phyloP scores from a whole-genome alignment of 2,113 vertebrate species.

The Melanerpes formicivorus region DNA sequence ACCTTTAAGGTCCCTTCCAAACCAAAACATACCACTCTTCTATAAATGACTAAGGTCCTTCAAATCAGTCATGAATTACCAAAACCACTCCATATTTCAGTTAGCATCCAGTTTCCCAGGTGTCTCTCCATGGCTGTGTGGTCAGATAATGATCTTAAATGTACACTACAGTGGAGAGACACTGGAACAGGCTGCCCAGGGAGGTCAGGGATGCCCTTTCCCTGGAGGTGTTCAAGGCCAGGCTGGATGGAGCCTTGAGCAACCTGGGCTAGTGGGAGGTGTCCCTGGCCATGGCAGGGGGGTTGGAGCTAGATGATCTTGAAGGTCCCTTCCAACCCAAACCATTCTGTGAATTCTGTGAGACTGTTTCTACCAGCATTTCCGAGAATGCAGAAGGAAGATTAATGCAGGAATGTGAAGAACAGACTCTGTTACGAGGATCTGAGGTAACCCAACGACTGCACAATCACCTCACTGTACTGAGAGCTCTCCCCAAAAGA shows the following conservation, averaged over 20 bases:
- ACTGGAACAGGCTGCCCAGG: no score
- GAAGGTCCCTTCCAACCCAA: no score
- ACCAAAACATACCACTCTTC: background rate
- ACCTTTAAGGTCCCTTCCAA: background rate
- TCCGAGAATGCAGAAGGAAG: background rate
- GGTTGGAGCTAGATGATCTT: no score
- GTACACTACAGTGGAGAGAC: no score
- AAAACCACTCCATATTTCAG: background rate
- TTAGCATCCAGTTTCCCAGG: background rate
- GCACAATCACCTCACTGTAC: background rate
- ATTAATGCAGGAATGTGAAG: background rate
- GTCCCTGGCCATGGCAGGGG: no score
- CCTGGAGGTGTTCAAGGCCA: no score
- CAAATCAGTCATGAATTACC: rapidly evolving
- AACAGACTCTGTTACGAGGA: background rate
- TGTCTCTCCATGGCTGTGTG: no score
- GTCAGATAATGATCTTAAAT: background rate
- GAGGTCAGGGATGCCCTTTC: no score
- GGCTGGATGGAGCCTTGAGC: no score
- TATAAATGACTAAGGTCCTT: background rate
- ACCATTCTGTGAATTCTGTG: no score
- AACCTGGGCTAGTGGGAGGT: no score
- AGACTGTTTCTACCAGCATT: background rate
- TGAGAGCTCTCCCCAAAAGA: background rate
- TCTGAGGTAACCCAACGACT: background rate